Conservation (phyloP, 2,113 vertebrate species). For the Hippoglossus stenolepis region DNA sequence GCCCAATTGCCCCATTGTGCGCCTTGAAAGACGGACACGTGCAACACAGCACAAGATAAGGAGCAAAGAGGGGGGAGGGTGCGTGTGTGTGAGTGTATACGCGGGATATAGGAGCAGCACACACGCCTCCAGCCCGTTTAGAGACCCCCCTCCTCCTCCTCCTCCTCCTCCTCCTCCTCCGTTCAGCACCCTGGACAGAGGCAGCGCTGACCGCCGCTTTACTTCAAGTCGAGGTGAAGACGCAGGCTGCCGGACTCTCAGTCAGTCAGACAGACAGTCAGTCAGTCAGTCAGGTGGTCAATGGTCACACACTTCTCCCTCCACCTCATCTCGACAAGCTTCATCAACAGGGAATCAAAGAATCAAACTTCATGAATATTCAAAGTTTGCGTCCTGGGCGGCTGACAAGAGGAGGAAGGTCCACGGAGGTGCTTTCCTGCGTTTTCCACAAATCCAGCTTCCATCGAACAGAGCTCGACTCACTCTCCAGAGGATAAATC, state of each 20-base stretch:
- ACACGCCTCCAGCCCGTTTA: constrained; percentile 53
- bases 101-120: constrained; percentile 25
- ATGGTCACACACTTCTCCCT: constrained; percentile 50
- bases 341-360: constrained; percentile 47
- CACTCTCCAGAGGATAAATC: constrained; percentile 52
- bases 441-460: constrained; percentile 21
- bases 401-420: constrained; percentile 24
- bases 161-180: neutral
- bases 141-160: constrained; percentile 42
- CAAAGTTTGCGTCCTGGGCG: constrained; percentile 35
- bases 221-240: constrained; percentile 60
- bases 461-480: constrained; percentile 10
- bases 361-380: constrained; percentile 68
- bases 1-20: constrained; percentile 70
- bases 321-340: constrained; percentile 7
- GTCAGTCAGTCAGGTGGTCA: constrained; percentile 52
- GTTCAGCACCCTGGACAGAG: constrained; percentile 87
- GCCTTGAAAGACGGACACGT: constrained; percentile 76
- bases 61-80: constrained; percentile 24
- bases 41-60: constrained; percentile 63
- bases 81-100: constrained; percentile 43
- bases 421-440: constrained; percentile 19
- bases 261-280: constrained; percentile 59
- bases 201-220: constrained; percentile 42
- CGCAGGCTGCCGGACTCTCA: constrained; percentile 28